Evolutionary conservation across 2,888 invertebrate genomes (phyloP).

Genomic region (Rhagonycha fulva): DNA sequence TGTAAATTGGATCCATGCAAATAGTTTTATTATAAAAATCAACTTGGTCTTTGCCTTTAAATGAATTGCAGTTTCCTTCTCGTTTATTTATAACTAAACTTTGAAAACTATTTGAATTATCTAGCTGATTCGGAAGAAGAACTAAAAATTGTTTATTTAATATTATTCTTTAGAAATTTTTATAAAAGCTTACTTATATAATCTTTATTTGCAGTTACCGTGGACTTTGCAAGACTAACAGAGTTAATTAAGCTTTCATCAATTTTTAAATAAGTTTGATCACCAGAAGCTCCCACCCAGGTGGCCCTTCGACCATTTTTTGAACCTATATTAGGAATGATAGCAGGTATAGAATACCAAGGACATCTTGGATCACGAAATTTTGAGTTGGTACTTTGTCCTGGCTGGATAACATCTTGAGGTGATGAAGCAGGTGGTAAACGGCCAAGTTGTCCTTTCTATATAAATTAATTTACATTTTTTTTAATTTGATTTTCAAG

Average conservation of each 20-base stretch:
- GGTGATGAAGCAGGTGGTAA: conserved; percentile 43
- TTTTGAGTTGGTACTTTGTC: conserved; percentile 45
- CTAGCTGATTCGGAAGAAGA: conserved; percentile 79
- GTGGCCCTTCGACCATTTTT: conserved; percentile 86
- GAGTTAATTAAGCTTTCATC: conserved; percentile 93
- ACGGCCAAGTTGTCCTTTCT: conserved; percentile 70
- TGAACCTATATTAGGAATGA: conserved; percentile 82
- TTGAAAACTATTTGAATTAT: conserved; percentile 75
- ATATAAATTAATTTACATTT: conserved; percentile 24
- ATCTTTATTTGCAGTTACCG: conserved; percentile 85
- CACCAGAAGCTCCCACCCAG: conserved; percentile 94
- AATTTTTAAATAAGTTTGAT: conserved; percentile 91
- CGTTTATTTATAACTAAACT: conserved; percentile 87
- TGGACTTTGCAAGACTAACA: conserved; percentile 83
- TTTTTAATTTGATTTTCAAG: too few relatives aligned
- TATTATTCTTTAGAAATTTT: neutral
- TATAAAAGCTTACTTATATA: conserved; percentile 74
- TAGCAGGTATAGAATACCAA: conserved; percentile 75
- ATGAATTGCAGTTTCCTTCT: conserved; percentile 87
- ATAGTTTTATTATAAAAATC: conserved; percentile 80
- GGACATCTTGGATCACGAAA: conserved; percentile 56
- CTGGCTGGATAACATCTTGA: conserved; percentile 48
- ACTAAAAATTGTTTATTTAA: conserved; percentile 58
- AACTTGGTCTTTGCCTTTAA: conserved; percentile 80
- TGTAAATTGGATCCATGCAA: conserved; percentile 89